Conservation (phyloP, 2,888 invertebrate genomes). For the Torymus tubicola region DNA sequence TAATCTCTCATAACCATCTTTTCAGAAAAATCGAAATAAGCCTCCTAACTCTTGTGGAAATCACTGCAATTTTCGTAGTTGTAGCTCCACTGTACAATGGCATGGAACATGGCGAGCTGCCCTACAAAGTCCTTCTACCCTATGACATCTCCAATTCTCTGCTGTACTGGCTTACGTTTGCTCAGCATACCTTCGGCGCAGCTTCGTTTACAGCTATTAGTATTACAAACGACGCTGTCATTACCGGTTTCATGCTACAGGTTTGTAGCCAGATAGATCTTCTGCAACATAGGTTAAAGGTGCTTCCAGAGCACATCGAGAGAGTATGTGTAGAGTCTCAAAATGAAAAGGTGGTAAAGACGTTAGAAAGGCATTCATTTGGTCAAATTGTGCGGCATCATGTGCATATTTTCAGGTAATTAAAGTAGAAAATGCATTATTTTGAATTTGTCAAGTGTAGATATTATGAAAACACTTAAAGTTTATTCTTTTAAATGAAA, state of each 20-base stretch:
- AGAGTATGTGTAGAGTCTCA: background rate
- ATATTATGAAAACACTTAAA: no score
- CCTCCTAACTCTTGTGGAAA: conserved; percentile 23
- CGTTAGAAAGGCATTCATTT: background rate
- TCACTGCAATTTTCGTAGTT: conserved; percentile 4
- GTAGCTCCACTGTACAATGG: background rate
- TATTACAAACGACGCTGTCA: conserved; percentile 47
- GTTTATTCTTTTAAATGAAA: no score
- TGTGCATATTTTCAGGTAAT: conserved; percentile 27
- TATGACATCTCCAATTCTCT: conserved; percentile 7
- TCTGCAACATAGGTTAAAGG: conserved; percentile 12
- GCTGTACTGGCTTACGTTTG: conserved; percentile 22
- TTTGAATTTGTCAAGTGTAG: no score
- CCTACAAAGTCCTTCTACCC: conserved; percentile 43
- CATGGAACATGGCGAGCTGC: background rate
- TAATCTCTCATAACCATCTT: background rate
- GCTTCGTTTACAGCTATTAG: conserved; percentile 21
- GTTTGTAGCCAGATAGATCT: conserved; percentile 51
- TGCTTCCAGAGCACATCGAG: background rate
- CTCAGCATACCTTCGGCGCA: conserved; percentile 31
- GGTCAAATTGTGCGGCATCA: conserved; percentile 20
- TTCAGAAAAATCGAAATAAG: conserved; percentile 24
- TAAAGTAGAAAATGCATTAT: no score
- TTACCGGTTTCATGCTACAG: conserved; percentile 54
- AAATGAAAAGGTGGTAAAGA: no score